These are phyloP conservation scores for Neopelma chrysocephalum DNA, from an alignment of 2,797 vertebrate species.

Conservation along the genomic window DNA sequence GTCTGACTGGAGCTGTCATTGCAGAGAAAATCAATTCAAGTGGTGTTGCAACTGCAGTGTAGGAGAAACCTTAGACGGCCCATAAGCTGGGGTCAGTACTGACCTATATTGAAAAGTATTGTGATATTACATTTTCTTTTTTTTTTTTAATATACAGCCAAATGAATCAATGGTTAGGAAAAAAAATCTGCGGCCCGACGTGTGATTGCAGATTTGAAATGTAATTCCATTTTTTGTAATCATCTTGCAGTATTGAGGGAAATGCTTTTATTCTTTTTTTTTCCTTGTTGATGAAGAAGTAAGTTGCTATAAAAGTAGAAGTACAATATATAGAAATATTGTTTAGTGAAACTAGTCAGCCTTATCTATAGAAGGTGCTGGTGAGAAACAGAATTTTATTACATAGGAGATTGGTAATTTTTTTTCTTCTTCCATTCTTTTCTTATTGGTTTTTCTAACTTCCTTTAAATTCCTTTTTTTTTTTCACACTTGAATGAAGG, in stretches of 20 bases:
- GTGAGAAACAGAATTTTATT: conserved; percentile 59
- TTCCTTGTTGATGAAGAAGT: conserved; percentile 56
- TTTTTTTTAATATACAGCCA: conserved; percentile 61
- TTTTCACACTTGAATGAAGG: conserved; percentile 63
- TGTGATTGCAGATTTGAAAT: conserved; percentile 67
- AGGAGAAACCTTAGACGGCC: conserved; percentile 81
- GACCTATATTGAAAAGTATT: conserved; percentile 65
- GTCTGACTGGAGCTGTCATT: conserved; percentile 94
- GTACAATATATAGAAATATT: conserved; percentile 42
- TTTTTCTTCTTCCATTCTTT: neutral
- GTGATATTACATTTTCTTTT: conserved; percentile 61
- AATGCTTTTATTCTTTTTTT: conserved; percentile 56
- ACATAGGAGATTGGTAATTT: conserved; percentile 20
- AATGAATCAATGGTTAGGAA: conserved; percentile 75
- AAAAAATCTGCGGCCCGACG: conserved; percentile 65
- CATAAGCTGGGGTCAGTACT: conserved; percentile 72
- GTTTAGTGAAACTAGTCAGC: conserved; percentile 61
- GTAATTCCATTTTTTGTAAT: conserved; percentile 75
- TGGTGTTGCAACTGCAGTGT: conserved; percentile 76
- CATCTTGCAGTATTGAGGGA: conserved; percentile 74
- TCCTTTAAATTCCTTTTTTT: neutral
- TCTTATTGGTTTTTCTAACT: neutral
- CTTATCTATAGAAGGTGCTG: conserved; percentile 62
- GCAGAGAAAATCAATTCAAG: conserved; percentile 93
- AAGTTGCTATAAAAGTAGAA: conserved; percentile 60